phyloP scores from a whole-genome alignment of 2,888 invertebrate genomes.

The Drosophila histrio region DNA sequence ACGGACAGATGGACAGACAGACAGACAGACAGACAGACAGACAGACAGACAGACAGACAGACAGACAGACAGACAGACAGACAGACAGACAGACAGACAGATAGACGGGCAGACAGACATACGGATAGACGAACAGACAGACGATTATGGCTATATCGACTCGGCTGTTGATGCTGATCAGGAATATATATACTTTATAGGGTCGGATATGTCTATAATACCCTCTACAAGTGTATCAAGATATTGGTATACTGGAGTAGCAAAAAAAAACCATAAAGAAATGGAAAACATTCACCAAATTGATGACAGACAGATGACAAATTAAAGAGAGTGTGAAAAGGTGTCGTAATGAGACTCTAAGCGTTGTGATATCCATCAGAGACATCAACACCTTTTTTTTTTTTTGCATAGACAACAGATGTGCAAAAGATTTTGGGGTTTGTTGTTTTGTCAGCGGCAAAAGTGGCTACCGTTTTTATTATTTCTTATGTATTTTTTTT shows the following conservation, averaged over 20 bases:
- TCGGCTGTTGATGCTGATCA: too few species aligned
- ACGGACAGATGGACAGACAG: too few species aligned
- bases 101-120: too few species aligned
- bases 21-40: too few species aligned
- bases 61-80: too few species aligned
- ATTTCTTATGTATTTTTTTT: not conserved
- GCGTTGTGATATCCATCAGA: conserved; percentile 54
- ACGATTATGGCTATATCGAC: too few species aligned
- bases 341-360: conserved; percentile 59
- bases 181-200: too few species aligned
- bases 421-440: conserved; percentile 15
- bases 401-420: conserved; percentile 19
- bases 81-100: too few species aligned
- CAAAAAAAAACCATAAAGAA: not conserved
- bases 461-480: conserved; percentile 16
- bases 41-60: too few species aligned
- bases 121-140: too few species aligned
- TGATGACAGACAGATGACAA: conserved; percentile 29
- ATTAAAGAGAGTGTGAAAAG: conserved; percentile 2
- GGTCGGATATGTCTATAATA: too few species aligned
- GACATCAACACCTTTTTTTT: conserved; percentile 23
- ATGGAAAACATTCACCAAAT: not conserved
- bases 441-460: conserved; percentile 36
- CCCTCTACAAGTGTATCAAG: too few species aligned
- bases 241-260: not conserved